phyloP scores from a whole-genome alignment of 2,113 vertebrate species.

The Alaudala cheleensis region DNA sequence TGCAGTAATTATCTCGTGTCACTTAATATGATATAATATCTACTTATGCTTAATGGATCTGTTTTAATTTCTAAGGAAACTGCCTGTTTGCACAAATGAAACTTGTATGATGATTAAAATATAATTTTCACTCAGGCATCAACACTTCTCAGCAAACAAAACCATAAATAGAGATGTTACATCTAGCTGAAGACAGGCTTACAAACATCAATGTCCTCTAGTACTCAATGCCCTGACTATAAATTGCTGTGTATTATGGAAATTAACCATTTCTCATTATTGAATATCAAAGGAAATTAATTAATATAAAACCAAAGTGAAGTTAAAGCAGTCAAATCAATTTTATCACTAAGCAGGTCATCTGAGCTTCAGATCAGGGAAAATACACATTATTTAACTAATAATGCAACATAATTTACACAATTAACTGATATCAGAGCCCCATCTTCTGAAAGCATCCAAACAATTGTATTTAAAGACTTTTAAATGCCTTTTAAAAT shows the following conservation, averaged over 20 bases:
- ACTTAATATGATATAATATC: slow-evolving; percentile 24
- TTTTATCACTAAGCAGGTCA: not conserved
- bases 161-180: not conserved
- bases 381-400: not conserved
- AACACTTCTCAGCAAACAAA: not conserved
- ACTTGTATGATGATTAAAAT: slow-evolving; percentile 6
- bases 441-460: not conserved
- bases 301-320: not conserved
- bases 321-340: not conserved
- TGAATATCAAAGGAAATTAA: not conserved
- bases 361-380: not conserved
- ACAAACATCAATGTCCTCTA: not conserved
- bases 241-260: not conserved
- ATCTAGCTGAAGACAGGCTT: not conserved
- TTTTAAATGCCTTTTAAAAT: not conserved
- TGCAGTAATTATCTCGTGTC: slow-evolving; percentile 14
- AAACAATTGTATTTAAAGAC: not conserved
- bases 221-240: not conserved
- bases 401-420: not conserved
- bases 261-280: not conserved
- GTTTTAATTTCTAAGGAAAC: slow-evolving; percentile 22
- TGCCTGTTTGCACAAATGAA: slow-evolving; percentile 9
- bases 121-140: not conserved
- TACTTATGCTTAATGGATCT: not conserved
- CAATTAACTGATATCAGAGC: not conserved